phyloP scores from a whole-genome alignment of 1,140 invertebrate species.

The Lasioglossum albipes region DNA sequence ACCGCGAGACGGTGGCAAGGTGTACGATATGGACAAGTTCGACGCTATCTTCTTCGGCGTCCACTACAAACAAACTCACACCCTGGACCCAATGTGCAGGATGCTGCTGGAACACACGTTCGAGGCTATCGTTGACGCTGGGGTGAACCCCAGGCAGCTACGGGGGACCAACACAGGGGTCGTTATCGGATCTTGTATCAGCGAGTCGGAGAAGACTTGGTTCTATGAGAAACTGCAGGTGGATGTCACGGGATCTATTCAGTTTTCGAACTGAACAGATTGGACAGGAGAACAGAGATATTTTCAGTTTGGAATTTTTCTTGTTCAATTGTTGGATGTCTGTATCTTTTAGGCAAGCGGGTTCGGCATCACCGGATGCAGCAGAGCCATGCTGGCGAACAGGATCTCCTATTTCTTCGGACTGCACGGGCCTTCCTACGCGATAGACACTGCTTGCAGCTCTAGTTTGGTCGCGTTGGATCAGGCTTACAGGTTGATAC shows the following conservation, averaged over 20 bases:
- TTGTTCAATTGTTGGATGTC: background rate
- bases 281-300: no score
- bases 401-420: slow-evolving; percentile 90
- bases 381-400: slow-evolving; percentile 94
- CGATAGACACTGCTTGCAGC: slow-evolving; percentile 94
- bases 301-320: no score
- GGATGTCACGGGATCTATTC: background rate
- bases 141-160: slow-evolving; percentile 80
- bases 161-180: slow-evolving; percentile 89
- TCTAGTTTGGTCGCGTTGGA: slow-evolving; percentile 93
- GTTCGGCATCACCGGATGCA: slow-evolving; percentile 84
- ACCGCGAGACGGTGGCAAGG: slow-evolving; percentile 88
- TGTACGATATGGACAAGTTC: slow-evolving; percentile 90
- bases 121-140: slow-evolving; percentile 95
- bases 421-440: slow-evolving; percentile 88
- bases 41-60: slow-evolving; percentile 92
- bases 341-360: slow-evolving; percentile 71
- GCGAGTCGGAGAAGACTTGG: slow-evolving; percentile 87
- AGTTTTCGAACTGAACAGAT: no score
- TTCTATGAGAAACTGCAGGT: slow-evolving; percentile 84
- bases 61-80: slow-evolving; percentile 90
- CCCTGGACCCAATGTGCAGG: slow-evolving; percentile 94
- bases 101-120: slow-evolving; percentile 91
- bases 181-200: slow-evolving; percentile 89
- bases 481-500: slow-evolving; percentile 89